Evolutionary conservation across 2,888 invertebrate species (phyloP).

Genomic region (Rosalia funebris): DNA sequence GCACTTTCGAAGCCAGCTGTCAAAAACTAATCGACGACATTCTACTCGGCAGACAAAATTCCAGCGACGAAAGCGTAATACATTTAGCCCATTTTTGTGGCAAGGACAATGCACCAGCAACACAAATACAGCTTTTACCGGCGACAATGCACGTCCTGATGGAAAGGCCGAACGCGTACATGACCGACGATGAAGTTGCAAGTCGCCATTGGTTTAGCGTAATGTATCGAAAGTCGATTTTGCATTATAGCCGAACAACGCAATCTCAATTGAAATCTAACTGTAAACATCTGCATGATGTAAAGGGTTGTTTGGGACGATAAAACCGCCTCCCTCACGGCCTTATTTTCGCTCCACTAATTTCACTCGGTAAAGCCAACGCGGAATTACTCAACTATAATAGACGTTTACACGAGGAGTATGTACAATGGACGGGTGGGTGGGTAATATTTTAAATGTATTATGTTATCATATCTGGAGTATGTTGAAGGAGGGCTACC

Average conservation of each 20-base stretch:
- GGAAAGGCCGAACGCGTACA: too few relatives aligned
- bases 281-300: conserved; percentile 26
- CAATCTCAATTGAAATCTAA: conserved; percentile 27
- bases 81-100: too few relatives aligned
- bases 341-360: conserved; percentile 27
- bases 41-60: too few relatives aligned
- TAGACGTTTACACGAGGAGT: conserved; percentile 4
- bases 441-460: not conserved
- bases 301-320: conserved; percentile 14
- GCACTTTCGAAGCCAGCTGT: too few relatives aligned
- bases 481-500: too few relatives aligned
- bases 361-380: conserved; percentile 8
- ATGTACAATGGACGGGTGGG: not conserved
- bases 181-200: too few relatives aligned
- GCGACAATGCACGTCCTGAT: too few relatives aligned
- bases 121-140: too few relatives aligned
- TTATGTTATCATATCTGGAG: too few relatives aligned
- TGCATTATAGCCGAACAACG: conserved; percentile 14
- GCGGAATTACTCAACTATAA: conserved; percentile 11
- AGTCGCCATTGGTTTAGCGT: conserved; percentile 4
- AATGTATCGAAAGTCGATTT: conserved; percentile 27
- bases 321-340: conserved; percentile 16
- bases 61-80: too few relatives aligned
- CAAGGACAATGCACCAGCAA: too few relatives aligned
- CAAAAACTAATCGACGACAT: too few relatives aligned